Percentiles rank a stretch among this genome's conserved stretches.
Evolutionary conservation across 2,888 invertebrate species (phyloP).

Genomic region (Phortica okadai): DNA sequence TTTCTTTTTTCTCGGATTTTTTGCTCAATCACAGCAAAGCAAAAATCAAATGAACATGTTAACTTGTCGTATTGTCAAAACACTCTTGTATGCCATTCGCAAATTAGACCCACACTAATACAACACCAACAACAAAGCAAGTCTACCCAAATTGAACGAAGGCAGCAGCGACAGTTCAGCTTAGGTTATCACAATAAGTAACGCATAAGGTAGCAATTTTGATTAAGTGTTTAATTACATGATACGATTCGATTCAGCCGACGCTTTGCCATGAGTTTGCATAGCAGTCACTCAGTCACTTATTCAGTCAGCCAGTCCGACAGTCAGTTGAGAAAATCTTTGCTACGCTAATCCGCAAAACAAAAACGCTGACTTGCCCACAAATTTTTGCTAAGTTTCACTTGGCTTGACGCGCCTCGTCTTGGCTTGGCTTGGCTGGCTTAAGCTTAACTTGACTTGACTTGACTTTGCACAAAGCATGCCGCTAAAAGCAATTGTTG

Average conservation of each 20-base stretch:
- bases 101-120: conserved; percentile 29
- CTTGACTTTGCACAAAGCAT: conserved; percentile 3
- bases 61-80: conserved; percentile 11
- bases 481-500: conserved; percentile 17
- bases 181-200: conserved; percentile 15
- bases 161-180: background rate
- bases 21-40: conserved; percentile 11
- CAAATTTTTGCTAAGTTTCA: background rate
- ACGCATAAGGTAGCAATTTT: conserved; percentile 39
- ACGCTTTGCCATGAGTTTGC: background rate
- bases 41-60: conserved; percentile 31
- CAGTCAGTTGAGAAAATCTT: conserved; percentile 8
- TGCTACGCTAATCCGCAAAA: conserved; percentile 1
- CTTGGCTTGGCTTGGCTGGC: background rate
- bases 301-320: background rate
- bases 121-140: conserved; percentile 4
- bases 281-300: background rate
- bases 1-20: background rate
- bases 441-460: background rate
- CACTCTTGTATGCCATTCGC: background rate
- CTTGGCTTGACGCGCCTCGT: background rate
- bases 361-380: conserved; percentile 26
- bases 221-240: conserved; percentile 42
- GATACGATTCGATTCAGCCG: conserved; percentile 31
- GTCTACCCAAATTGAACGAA: background rate